Evolutionary conservation across 2,797 vertebrate genomes (phyloP), one percentile per base, ranked within the genome.

Genomic region (Rhynchotus rufescens): DNA sequence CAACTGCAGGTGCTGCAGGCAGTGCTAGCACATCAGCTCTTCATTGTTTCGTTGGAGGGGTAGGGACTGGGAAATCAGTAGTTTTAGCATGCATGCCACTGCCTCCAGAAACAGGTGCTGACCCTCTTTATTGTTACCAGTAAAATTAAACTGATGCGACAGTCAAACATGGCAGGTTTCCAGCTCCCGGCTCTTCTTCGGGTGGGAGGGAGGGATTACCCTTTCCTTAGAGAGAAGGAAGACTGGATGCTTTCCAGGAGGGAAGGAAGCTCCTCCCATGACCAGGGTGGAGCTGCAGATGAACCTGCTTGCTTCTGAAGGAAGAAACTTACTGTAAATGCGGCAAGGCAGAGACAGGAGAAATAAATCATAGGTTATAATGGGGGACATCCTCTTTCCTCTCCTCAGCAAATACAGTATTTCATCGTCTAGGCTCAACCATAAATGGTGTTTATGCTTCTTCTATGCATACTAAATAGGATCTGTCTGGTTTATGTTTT

Each of bases 221-320:
- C 73, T 95, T 95, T 89, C 93, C 74, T 92, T 81, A 22, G 82
- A 84, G 93, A 92, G 59, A 85, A 95, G 54, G 49, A 51, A 19
- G 69, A 78, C 59, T 95, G 94, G 96, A 91, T 84, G 19, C 45
- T 84, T 93, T 96, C 94, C 95, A 95, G 65, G 57, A 96, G 45
- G 47, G 67, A 88, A 77, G 84, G 86, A 95, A 96, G 96, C 93
- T 73, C 67, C 25, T 66, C 54, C 32, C 74, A 61, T 85, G 52
- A 66, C 21, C 78, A 80, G 42, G 49, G 60, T 56, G 45, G 36
- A 92, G 68, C 75, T 95, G 84, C 56, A 75, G 73, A 89, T 90
- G 94, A 96, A 92, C 23, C 30, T 75, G 84, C 44, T 38, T 80
- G 54, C 74, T 88, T 89, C 61, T 40, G 3, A 75, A 80, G 52